Conservation (phyloP, 2,113 vertebrate species). For the Axis porcinus region DNA sequence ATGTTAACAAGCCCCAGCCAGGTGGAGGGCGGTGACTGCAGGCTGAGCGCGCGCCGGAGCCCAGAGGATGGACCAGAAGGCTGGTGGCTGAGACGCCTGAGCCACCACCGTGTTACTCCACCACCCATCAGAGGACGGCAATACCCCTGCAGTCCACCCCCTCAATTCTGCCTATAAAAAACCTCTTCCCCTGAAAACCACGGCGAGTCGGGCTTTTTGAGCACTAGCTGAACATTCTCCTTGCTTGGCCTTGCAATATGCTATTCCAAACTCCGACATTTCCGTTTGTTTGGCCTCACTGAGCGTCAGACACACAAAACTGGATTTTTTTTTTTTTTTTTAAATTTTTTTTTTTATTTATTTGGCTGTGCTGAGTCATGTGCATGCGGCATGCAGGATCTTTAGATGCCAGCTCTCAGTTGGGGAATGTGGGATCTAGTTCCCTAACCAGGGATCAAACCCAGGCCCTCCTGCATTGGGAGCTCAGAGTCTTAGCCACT, state of each 20-base stretch:
- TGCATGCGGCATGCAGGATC: too few species aligned
- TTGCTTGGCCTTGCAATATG: background rate
- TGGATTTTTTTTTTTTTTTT: too few species aligned
- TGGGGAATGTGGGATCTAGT: too few species aligned
- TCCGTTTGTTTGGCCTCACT: background rate
- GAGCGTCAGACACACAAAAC: background rate
- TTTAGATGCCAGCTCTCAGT: too few species aligned
- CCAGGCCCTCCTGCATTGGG: too few species aligned
- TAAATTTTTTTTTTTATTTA: too few species aligned
- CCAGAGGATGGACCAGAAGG: background rate
- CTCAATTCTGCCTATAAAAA: background rate
- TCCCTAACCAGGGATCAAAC: too few species aligned
- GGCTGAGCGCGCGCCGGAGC: background rate
- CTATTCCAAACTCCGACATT: background rate
- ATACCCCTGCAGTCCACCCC: background rate
- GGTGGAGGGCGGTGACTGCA: background rate
- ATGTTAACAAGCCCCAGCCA: accelerated
- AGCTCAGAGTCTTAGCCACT: too few species aligned
- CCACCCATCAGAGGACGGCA: background rate
- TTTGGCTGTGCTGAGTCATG: too few species aligned
- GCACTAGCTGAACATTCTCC: background rate
- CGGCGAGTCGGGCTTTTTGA: background rate
- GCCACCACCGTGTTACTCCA: background rate
- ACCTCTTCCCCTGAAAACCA: background rate
- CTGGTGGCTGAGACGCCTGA: too few species aligned